Conservation (phyloP, 2,113 vertebrate species). For the Paraplagusia blochii region DNA sequence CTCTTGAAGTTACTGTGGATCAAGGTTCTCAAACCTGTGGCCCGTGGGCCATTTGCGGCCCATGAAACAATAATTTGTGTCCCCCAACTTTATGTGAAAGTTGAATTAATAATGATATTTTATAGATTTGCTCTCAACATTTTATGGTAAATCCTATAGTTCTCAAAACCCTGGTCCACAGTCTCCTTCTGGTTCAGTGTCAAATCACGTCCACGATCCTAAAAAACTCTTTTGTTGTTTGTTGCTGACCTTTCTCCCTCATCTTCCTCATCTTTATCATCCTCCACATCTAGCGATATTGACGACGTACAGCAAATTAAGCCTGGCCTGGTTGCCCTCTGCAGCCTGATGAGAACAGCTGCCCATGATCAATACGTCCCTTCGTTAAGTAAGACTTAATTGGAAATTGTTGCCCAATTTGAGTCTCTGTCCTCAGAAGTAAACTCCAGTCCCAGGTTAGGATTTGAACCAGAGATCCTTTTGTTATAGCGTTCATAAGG, state of each 20-base stretch:
- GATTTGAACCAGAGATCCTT: no score
- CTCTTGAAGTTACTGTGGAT: no score
- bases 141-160: no score
- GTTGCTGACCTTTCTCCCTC: conserved; percentile 15
- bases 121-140: no score
- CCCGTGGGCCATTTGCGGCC: no score
- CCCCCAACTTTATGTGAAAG: no score
- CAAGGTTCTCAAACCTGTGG: no score
- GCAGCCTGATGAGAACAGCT: conserved; percentile 57
- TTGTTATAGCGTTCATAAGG: conserved; percentile 62
- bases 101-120: no score
- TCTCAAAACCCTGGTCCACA: no score
- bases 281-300: conserved; percentile 26
- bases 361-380: conserved; percentile 60
- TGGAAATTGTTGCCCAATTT: conserved; percentile 57
- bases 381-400: conserved; percentile 61
- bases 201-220: no score
- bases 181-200: no score
- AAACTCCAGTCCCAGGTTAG: conserved; percentile 12
- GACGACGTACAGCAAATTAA: conserved; percentile 36
- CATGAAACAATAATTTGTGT: no score
- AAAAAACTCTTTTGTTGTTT: neutral
- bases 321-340: conserved; percentile 48
- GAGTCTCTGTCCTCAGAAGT: conserved; percentile 12
- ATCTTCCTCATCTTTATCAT: conserved; percentile 18